Evolutionary conservation across 1,140 invertebrate genomes (phyloP).

Genomic region (Bradysia coprophila): DNA sequence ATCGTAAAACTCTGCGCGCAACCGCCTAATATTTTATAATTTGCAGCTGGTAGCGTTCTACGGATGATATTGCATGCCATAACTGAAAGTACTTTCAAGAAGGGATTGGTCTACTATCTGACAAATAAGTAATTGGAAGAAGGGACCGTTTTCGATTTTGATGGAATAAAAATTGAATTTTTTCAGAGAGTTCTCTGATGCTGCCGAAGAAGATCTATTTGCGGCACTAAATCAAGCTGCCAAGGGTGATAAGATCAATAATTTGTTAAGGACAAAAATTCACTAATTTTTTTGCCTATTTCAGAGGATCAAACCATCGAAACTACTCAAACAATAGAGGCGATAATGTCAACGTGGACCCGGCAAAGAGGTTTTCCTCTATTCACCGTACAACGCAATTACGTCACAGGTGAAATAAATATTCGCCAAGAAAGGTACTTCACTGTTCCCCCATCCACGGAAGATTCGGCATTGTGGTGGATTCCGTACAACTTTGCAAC

Average conservation of each 20-base stretch:
- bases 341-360: slow-evolving; percentile 46
- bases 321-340: slow-evolving; percentile 10
- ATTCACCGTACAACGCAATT: slow-evolving; percentile 31
- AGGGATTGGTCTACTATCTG: neutral
- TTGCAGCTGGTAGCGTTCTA: slow-evolving; percentile 7
- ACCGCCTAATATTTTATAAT: slow-evolving; percentile 57
- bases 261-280: too few relatives aligned
- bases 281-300: too few relatives aligned
- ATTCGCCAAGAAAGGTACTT: slow-evolving; percentile 26
- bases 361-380: slow-evolving; percentile 46
- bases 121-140: neutral
- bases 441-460: neutral
- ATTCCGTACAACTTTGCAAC: slow-evolving; percentile 33
- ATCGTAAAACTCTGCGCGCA: too few relatives aligned
- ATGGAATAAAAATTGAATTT: too few relatives aligned
- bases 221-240: slow-evolving; percentile 34
- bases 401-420: slow-evolving; percentile 15
- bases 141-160: too few relatives aligned
- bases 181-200: slow-evolving; percentile 23
- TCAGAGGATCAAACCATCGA: slow-evolving; percentile 13
- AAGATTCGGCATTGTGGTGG: slow-evolving; percentile 18
- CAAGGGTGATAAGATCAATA: too few relatives aligned
- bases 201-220: slow-evolving; percentile 47
- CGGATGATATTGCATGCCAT: slow-evolving; percentile 1
- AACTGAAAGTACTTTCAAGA: neutral